Evolutionary conservation across 2,113 vertebrate genomes (phyloP).

Genomic region (Garra rufa): DNA sequence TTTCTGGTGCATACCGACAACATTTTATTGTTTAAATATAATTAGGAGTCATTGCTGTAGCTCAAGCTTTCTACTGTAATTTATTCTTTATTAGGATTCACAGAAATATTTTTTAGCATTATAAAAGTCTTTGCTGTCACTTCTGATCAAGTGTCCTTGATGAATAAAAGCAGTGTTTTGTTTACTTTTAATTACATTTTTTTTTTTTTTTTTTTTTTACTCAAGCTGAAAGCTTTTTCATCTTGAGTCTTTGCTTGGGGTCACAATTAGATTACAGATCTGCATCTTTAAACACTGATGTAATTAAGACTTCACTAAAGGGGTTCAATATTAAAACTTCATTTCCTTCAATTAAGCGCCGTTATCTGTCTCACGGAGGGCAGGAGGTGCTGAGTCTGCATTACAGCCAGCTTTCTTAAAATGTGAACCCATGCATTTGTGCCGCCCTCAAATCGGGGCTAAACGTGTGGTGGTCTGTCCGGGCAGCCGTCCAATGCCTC

Average conservation of each 20-base stretch:
- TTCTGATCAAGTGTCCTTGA: background rate
- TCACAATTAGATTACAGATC: background rate
- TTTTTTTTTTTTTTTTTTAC: too few relatives aligned
- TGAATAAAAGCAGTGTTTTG: too few relatives aligned
- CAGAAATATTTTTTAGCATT: background rate
- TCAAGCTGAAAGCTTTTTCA: background rate
- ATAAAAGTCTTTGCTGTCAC: background rate
- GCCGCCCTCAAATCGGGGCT: background rate
- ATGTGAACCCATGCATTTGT: background rate
- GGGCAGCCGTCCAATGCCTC: background rate
- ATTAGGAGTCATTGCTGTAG: too few relatives aligned
- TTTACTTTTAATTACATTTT: too few relatives aligned
- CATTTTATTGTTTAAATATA: too few relatives aligned
- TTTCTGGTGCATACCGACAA: too few relatives aligned
- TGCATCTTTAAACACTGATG: background rate
- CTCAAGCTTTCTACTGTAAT: too few relatives aligned
- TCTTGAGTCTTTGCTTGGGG: background rate
- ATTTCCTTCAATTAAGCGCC: background rate
- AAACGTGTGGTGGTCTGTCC: background rate
- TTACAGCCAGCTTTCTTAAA: background rate
- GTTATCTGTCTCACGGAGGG: background rate
- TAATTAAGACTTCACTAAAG: background rate
- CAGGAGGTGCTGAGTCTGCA: background rate
- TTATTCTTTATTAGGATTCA: background rate
- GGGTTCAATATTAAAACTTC: background rate